Conservation (phyloP, 2,888 invertebrate species). For the Cephus pygmeus region DNA sequence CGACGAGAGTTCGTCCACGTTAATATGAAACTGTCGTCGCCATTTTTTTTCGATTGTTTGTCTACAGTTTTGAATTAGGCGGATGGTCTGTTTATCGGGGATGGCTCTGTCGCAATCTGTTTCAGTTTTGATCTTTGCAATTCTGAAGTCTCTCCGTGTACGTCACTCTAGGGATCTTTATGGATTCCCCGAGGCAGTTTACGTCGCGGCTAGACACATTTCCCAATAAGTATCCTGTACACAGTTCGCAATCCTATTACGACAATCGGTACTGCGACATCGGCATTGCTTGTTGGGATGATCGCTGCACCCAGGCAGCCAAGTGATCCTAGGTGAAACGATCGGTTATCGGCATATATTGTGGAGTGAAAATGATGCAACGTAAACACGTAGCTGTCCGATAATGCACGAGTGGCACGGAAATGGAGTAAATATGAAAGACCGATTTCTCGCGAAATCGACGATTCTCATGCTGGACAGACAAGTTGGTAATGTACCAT, state of each 20-base stretch:
- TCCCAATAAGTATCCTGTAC: not conserved
- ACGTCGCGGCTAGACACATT: not conserved
- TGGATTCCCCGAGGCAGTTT: not conserved
- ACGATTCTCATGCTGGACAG: not conserved
- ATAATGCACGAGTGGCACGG: not conserved
- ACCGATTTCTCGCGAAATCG: not conserved
- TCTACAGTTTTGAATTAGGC: not conserved
- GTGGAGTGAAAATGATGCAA: not conserved
- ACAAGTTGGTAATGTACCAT: not conserved
- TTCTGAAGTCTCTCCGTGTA: not conserved
- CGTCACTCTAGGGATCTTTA: not conserved
- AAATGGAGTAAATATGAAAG: not conserved
- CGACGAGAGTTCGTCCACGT: not conserved
- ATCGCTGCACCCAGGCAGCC: not conserved
- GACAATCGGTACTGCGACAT: not conserved
- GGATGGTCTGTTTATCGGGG: not conserved
- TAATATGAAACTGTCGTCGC: not conserved
- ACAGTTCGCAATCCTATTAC: not conserved
- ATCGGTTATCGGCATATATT: not conserved
- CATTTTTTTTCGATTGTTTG: not conserved
- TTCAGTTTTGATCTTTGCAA: not conserved
- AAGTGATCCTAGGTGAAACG: not conserved
- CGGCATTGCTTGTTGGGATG: not conserved
- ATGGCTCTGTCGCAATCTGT: not conserved
- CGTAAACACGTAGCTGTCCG: not conserved